phyloP scores from a whole-genome alignment of 2,888 invertebrate genomes.

The Clitarchus hookeri region DNA sequence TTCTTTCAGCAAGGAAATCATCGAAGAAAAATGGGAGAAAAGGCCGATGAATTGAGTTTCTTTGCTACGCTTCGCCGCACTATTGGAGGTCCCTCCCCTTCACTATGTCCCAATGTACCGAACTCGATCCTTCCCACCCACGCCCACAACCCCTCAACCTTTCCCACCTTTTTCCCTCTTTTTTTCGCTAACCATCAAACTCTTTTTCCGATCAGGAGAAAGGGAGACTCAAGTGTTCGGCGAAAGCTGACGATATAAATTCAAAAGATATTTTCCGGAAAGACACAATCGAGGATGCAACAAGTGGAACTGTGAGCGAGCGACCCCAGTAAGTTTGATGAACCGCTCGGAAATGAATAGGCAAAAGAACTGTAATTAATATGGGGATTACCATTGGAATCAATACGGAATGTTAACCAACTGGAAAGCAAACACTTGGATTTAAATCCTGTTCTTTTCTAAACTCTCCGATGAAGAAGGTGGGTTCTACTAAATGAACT shows the following conservation, averaged over 20 bases:
- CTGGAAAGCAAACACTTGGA: background rate
- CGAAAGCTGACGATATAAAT: conserved; percentile 14
- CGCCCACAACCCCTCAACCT: background rate
- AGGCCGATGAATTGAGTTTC: conserved; percentile 35
- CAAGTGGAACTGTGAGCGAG: background rate
- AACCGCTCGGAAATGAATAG: background rate
- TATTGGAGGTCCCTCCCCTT: conserved; percentile 27
- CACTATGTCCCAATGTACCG: conserved; percentile 21
- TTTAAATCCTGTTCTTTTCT: background rate
- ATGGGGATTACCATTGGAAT: background rate
- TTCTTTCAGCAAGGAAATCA: conserved; percentile 25
- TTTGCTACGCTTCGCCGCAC: conserved; percentile 30
- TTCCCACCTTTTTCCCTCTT: background rate
- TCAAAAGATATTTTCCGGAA: conserved; percentile 9
- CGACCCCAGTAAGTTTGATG: background rate
- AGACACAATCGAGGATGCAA: background rate
- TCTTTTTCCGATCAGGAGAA: conserved; percentile 25
- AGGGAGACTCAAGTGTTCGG: conserved; percentile 12
- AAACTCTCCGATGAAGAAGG: background rate
- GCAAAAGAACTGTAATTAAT: conserved; percentile 7
- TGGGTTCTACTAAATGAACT: background rate
- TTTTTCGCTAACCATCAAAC: conserved; percentile 23
- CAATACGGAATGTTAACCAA: background rate
- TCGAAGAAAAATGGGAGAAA: conserved; percentile 28
- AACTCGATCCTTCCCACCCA: background rate